These are phyloP conservation scores for Orthosia gothica DNA, from an alignment of 2,888 invertebrate species.

Conservation along the genomic window DNA sequence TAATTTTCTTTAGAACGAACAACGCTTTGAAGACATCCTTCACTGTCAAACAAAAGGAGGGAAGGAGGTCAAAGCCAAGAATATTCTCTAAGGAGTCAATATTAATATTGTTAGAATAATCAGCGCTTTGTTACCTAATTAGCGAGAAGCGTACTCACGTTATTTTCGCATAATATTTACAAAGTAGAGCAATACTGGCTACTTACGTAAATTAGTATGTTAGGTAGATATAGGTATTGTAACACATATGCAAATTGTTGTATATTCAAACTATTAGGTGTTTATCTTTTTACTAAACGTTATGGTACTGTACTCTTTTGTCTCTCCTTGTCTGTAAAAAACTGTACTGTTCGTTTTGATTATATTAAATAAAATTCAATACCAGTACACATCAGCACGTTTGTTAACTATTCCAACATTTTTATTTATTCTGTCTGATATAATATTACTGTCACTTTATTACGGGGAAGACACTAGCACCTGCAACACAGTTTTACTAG, in stretches of 20 bases:
- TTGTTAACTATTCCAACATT: no score
- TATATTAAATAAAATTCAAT: no score
- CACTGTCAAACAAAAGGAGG: slow-evolving; percentile 47
- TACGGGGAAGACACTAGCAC: no score
- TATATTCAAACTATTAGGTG: no score
- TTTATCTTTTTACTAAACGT: no score
- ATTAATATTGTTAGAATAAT: slow-evolving; percentile 31
- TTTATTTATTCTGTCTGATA: no score
- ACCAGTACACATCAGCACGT: no score
- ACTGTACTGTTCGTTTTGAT: no score
- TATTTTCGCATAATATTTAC: slow-evolving; percentile 28
- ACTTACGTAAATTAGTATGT: slow-evolving; percentile 12
- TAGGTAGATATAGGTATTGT: not conserved
- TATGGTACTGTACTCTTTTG: no score
- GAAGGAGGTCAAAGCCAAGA: slow-evolving; percentile 52
- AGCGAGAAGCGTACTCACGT: slow-evolving; percentile 35
- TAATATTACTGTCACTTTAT: no score
- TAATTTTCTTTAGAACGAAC: slow-evolving; percentile 22
- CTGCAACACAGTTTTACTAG: no score
- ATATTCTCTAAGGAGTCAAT: slow-evolving; percentile 14
- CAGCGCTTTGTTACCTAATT: slow-evolving; percentile 47
- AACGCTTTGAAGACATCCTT: slow-evolving; percentile 41
- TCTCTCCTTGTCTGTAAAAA: no score
- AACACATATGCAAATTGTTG: not conserved
- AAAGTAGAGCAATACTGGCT: slow-evolving; percentile 6